A percentile compares a stretch with the other conserved stretches of the same genome.
Evolutionary conservation across 1,140 invertebrate genomes (phyloP).

Genomic region (Brachionus sp.): DNA sequence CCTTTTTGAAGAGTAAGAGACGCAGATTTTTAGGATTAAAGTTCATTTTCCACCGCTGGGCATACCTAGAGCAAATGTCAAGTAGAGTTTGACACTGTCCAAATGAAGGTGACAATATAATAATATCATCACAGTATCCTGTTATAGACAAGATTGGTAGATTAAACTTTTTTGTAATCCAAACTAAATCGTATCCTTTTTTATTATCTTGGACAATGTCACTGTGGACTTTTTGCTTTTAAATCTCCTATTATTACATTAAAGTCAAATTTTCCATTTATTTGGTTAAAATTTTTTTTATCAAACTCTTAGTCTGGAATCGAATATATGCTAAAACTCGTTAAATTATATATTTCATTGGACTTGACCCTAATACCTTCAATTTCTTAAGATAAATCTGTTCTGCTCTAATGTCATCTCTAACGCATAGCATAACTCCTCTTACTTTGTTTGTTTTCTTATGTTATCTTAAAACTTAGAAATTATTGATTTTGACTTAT

Average conservation of each 20-base stretch:
- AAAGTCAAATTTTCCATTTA: neutral
- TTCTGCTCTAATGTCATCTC: neutral
- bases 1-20: too few species aligned
- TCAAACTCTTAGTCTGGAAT: neutral
- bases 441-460: neutral
- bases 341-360: neutral
- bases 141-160: neutral
- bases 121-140: too few species aligned
- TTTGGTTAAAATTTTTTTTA: neutral
- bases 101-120: too few species aligned
- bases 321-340: neutral
- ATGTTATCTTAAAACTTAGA: neutral
- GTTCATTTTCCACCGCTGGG: too few species aligned
- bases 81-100: too few species aligned
- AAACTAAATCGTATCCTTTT: neutral
- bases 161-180: neutral
- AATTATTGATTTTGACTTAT: neutral
- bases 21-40: too few species aligned
- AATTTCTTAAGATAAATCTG: neutral
- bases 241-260: neutral
- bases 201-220: neutral
- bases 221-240: neutral
- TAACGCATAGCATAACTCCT: neutral
- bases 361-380: neutral
- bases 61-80: too few species aligned